Conservation (phyloP, 2,888 invertebrate genomes). For the Microchrysa polita region DNA sequence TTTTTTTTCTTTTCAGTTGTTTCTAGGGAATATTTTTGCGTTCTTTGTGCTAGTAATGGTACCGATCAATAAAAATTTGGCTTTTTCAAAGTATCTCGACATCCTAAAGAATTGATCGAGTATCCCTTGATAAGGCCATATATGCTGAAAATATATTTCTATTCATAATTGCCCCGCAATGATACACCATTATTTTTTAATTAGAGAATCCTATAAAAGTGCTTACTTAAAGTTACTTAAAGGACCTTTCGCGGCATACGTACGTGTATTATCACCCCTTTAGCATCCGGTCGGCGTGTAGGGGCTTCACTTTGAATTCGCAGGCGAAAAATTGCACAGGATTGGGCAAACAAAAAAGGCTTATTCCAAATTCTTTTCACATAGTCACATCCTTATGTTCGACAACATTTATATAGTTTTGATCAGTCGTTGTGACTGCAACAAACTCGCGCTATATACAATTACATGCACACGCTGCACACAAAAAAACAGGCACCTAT, state of each 20-base stretch:
- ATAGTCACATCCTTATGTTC: slow-evolving; percentile 1
- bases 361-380: slow-evolving; percentile 7
- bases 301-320: background rate
- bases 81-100: no score
- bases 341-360: slow-evolving; percentile 27
- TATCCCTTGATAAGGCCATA: no score
- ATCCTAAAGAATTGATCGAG: no score
- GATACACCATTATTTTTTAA: background rate
- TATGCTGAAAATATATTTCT: no score
- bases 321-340: slow-evolving; percentile 8
- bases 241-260: no score
- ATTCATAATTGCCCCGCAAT: background rate
- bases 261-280: no score
- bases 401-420: slow-evolving; percentile 10
- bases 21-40: no score
- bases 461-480: slow-evolving; percentile 27
- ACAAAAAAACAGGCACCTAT: no score
- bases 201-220: background rate
- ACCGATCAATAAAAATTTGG: no score
- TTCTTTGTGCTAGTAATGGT: no score
- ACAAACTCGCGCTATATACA: background rate
- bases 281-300: background rate
- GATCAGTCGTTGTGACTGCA: slow-evolving; percentile 23
- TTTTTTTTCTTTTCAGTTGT: no score
- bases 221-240: slow-evolving; percentile 8